Conservation (phyloP, 1,140 invertebrate genomes). For the Drosophila teissieri region DNA sequence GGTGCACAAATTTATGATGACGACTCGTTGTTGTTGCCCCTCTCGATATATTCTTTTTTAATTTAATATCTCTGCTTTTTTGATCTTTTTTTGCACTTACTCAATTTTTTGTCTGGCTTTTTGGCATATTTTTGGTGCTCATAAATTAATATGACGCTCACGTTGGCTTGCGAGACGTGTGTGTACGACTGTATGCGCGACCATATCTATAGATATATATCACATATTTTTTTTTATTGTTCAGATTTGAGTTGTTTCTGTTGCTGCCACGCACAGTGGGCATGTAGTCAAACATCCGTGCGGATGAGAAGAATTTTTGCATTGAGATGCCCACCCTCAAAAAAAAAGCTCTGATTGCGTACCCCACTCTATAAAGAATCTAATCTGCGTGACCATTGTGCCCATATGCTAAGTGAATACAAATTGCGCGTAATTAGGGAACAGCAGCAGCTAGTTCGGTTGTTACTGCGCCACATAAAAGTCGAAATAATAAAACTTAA, state of each 20-base stretch:
- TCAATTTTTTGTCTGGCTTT: slow-evolving; percentile 56
- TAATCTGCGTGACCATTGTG: slow-evolving; percentile 43
- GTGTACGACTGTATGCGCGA: slow-evolving; percentile 21
- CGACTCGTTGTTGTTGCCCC: slow-evolving; percentile 26
- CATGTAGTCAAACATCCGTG: slow-evolving; percentile 43
- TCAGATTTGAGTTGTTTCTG: slow-evolving; percentile 45
- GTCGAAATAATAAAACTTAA: slow-evolving; percentile 58
- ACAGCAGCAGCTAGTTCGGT: slow-evolving; percentile 38
- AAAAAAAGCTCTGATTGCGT: background rate
- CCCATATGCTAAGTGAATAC: slow-evolving; percentile 60
- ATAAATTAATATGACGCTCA: slow-evolving; percentile 76
- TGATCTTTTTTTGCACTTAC: slow-evolving; percentile 56
- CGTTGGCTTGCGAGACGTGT: slow-evolving; percentile 64
- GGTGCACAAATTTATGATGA: slow-evolving; percentile 62
- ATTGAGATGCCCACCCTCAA: slow-evolving; percentile 26
- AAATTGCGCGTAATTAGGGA: slow-evolving; percentile 66
- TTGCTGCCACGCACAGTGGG: slow-evolving; percentile 60
- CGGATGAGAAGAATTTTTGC: slow-evolving; percentile 28
- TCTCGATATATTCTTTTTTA: background rate
- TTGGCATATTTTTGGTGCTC: slow-evolving; percentile 48
- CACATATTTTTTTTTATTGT: slow-evolving; percentile 63
- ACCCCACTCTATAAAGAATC: slow-evolving; percentile 19
- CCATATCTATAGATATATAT: slow-evolving; percentile 55
- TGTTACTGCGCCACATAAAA: slow-evolving; percentile 41
- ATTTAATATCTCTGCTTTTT: slow-evolving; percentile 4